Evolutionary conservation across 2,888 invertebrate genomes (phyloP).

Genomic region (Phengaris alcon): DNA sequence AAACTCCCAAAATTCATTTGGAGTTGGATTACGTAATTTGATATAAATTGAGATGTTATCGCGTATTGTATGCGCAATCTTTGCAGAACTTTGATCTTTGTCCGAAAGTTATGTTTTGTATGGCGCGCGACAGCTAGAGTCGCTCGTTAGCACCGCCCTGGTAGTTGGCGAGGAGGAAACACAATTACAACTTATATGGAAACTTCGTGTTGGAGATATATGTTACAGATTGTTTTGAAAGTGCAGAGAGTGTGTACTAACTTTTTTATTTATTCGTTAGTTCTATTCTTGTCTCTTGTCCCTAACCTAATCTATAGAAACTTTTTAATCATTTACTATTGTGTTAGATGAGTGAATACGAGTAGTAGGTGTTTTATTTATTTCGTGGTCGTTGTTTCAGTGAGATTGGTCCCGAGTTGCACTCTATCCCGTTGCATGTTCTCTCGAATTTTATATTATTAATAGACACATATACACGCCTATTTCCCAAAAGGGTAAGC

Average conservation of each 20-base stretch:
- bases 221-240: conserved; percentile 7
- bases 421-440: too few relatives aligned
- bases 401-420: too few relatives aligned
- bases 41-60: background rate
- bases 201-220: background rate
- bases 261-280: conserved; percentile 6
- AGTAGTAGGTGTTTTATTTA: too few relatives aligned
- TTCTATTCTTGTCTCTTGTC: background rate
- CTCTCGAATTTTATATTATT: too few relatives aligned
- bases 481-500: too few relatives aligned
- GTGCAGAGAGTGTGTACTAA: background rate
- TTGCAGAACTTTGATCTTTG: background rate
- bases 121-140: too few relatives aligned
- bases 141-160: background rate
- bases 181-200: background rate
- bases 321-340: background rate
- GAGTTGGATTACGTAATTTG: conserved; percentile 1
- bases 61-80: background rate
- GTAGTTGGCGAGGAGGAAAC: background rate
- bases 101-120: background rate
- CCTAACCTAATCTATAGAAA: background rate
- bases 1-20: background rate
- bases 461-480: too few relatives aligned
- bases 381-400: too few relatives aligned
- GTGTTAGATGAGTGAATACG: background rate